Conservation (phyloP, 1,140 invertebrate genomes). For the Mylabris phalerata region DNA sequence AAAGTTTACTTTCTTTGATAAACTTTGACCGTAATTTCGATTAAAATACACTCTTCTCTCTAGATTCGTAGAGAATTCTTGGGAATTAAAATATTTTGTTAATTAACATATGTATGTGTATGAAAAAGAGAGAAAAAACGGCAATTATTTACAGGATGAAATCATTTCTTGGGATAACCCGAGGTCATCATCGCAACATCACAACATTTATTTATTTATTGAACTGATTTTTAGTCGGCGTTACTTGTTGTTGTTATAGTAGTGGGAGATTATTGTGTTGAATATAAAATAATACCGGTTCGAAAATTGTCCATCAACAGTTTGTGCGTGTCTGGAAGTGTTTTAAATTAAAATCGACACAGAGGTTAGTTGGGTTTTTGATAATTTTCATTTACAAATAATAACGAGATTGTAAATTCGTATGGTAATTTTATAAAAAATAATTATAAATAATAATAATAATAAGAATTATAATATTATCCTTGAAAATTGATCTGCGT, state of each 20-base stretch:
- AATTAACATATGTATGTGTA: no score
- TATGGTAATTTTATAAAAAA: neutral
- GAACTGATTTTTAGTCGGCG: neutral
- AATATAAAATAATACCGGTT: slow-evolving; percentile 13
- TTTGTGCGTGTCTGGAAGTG: neutral
- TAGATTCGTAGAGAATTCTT: no score
- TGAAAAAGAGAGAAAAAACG: no score
- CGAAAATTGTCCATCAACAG: neutral
- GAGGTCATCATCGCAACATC: slow-evolving; percentile 1
- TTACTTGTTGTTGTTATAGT: no score
- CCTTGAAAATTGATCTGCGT: no score
- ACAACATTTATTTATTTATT: no score
- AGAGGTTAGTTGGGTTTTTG: neutral
- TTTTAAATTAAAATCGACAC: neutral
- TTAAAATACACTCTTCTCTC: no score
- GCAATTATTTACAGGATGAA: neutral
- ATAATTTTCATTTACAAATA: neutral
- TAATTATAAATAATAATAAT: neutral
- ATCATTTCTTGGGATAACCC: slow-evolving; percentile 11
- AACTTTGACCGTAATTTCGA: no score
- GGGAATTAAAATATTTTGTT: no score
- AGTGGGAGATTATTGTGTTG: slow-evolving; percentile 8
- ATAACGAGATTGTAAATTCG: neutral
- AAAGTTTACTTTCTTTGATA: no score
- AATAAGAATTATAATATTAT: no score